Base-by-base conservation (phyloP, 2,888 invertebrate genomes). In the Eupithecia centaureata region DNA sequence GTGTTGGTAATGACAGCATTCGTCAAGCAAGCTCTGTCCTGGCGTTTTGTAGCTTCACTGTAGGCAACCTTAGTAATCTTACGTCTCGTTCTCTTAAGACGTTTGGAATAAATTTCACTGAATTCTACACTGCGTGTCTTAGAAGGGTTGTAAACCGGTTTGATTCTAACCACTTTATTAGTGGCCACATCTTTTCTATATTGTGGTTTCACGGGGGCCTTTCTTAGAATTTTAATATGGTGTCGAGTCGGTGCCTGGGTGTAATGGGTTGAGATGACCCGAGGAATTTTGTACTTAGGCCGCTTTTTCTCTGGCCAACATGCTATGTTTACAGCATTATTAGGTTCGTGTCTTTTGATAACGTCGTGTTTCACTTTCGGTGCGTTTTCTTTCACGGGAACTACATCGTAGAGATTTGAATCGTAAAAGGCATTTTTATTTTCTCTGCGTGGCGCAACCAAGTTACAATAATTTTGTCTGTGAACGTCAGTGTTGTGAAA, bases 381-480 rank as follows among this genome's bases (percentile, higher is more conserved):
- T 1, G 84, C 60, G 32, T 82, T 84, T 73, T 92, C 91, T 75
- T 83, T 91, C 2, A 92, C 91, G 1, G 92, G 92, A 25, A 88
- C 73, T 22, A 91, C 71, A 71, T 92, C 92, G 58, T 91, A 91
- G 35, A 85, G 78, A 63, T 84, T 86, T 3, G 89, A 84, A 70
- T 92, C 87, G 63, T 91, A 88, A 74, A 86, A 89, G 42, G 75
- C 67, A 28, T 78, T 77, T 18, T 76, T 79, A 15, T 74, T 77
- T 38, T 73, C 42, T 35, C 73, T 67, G 62, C 72, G 74, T 12
- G 71, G 58, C 28, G 75, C 33, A 65, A 59, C 61, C 32, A 60
- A 42, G 32, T 70, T 58, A 0, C 62, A 60, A 51, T 67, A 63
- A n/a, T 70, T 61, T 35, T 71, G 71, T 38, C 76, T 74, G 38